Base-by-base conservation (phyloP, 1,140 invertebrate species). In the Macrosteles quadrilineatus region DNA sequence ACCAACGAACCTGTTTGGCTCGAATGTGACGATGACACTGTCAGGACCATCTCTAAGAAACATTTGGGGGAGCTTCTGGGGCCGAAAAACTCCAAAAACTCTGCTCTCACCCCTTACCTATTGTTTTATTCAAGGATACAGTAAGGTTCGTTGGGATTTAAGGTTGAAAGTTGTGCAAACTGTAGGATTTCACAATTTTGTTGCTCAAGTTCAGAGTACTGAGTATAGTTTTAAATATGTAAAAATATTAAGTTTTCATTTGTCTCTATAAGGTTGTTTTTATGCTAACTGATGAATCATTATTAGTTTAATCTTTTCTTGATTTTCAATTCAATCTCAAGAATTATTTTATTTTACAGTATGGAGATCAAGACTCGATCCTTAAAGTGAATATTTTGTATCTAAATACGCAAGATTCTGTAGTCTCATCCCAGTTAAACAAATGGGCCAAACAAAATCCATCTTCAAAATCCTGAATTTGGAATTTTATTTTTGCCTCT, bases 11-110 rank as follows among this genome's bases (percentile, higher is more conserved):
- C 84, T 14, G 81, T 87, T 45, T 97, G 94, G 94, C 84, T 95
- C 23, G 93, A 95, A 78, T 96, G 93, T 79, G 93, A 97, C 79
- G 94, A 97, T 78, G 94, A 96, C 73, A 89, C 89, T 63, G 90
- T 96, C 12, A 88, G 90, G 71, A 85, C 90, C 1, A 88, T 95
- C 75, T 88, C 89, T 1, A 85, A 87, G 74, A 84, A 89, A 64
- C 92, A 96, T 76, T 90, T 97, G 63, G 85, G 90, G 69, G 89
- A 92, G 69, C 86, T 93, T 72, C 81, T 96, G 70, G 90, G 87
- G 17, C 87, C 87, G 0, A 91, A 90, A 77, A 87, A 88, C 32
- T 86, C 76, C 3, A 78, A 89, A 74, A 89, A 90, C 76, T 85
- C 86, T 0, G 88, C 90, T 0, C 88, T 91, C 6, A 94, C 93